These are phyloP conservation scores for Drosophila micromelanica DNA, from an alignment of 1,140 invertebrate genomes.

Conservation along the genomic window DNA sequence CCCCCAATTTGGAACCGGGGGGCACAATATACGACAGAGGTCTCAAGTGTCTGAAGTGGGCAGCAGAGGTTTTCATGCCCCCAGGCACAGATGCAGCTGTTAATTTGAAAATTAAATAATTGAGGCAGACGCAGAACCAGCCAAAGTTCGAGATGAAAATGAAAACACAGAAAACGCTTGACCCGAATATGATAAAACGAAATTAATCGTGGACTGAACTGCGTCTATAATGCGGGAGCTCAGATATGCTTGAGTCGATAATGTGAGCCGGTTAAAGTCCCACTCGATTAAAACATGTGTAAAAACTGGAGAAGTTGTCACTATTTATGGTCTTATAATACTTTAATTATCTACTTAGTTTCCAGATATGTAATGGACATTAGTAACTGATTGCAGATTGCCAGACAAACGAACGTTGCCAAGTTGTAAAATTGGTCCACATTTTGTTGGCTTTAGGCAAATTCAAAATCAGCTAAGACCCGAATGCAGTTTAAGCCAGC, in stretches of 20 bases:
- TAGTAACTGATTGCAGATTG: constrained; percentile 4
- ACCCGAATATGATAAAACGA: constrained; percentile 49
- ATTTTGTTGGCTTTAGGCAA: constrained; percentile 13
- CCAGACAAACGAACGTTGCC: background rate
- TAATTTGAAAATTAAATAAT: constrained; percentile 77
- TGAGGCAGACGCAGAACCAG: constrained; percentile 26
- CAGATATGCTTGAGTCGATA: background rate
- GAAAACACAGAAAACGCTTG: constrained; percentile 55
- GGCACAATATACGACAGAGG: constrained; percentile 15
- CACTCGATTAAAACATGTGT: constrained; percentile 1
- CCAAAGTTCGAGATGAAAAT: constrained; percentile 44
- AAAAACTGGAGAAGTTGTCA: background rate
- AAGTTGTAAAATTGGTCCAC: constrained; percentile 8
- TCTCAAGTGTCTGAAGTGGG: background rate
- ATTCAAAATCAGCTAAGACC: constrained; percentile 9
- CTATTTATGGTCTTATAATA: constrained; percentile 1
- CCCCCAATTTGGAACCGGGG: constrained; percentile 5
- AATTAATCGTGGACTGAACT: constrained; percentile 5
- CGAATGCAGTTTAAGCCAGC: background rate
- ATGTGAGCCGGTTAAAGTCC: background rate
- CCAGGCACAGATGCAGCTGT: constrained; percentile 64
- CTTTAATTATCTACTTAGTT: background rate
- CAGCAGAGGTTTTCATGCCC: constrained; percentile 22
- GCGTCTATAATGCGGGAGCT: background rate
- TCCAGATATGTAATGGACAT: constrained; percentile 7